A percentile compares a stretch with the other conserved stretches of the same genome.
Conservation (phyloP, 2,888 invertebrate genomes). For the Diadegma fenestrale region DNA sequence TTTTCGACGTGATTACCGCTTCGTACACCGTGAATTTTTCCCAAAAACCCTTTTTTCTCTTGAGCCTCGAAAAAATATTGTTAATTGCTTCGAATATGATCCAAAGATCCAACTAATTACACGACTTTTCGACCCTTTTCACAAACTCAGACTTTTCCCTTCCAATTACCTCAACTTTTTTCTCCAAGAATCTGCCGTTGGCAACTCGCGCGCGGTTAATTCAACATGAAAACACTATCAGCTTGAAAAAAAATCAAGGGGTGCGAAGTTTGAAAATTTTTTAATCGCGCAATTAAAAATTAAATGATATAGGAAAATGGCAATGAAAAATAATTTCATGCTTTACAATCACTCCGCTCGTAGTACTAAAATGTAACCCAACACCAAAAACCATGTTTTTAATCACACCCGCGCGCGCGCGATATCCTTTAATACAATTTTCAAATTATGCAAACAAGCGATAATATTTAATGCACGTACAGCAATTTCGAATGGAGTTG, state of each 20-base stretch:
- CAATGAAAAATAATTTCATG: background rate
- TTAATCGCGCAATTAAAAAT: background rate
- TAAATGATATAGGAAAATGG: too few relatives aligned
- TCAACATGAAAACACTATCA: background rate
- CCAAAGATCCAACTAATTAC: conserved; percentile 1
- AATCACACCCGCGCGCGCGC: background rate
- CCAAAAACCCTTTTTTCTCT: conserved; percentile 9
- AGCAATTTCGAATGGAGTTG: background rate
- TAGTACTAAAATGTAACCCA: background rate
- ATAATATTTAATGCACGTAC: background rate
- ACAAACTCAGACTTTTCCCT: background rate
- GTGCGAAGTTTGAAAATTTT: background rate
- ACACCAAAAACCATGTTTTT: background rate
- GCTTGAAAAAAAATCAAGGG: background rate
- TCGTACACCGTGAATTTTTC: conserved; percentile 34
- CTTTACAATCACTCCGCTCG: background rate
- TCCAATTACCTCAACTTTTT: too few relatives aligned
- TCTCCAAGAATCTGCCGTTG: background rate
- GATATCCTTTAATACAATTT: background rate
- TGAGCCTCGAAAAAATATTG: background rate
- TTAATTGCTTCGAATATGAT: conserved; percentile 42
- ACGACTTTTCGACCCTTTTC: conserved; percentile 16
- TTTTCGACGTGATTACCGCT: conserved; percentile 62
- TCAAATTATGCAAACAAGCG: background rate
- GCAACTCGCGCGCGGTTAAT: background rate